phyloP scores from a whole-genome alignment of 2,888 invertebrate genomes.

The Parnassius apollo region DNA sequence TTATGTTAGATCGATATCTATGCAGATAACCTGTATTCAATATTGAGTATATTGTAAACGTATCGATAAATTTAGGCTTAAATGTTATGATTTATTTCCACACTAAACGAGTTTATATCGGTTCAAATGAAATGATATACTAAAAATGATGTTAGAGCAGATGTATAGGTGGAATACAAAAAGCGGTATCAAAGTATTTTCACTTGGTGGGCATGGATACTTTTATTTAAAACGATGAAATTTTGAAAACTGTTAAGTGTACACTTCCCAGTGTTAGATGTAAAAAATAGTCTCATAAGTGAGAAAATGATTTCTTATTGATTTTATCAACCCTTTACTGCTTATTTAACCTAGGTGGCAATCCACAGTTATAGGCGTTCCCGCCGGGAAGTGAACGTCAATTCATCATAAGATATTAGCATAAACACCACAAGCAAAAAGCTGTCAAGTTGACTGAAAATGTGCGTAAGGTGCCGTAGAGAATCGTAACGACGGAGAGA shows the following conservation, averaged over 20 bases:
- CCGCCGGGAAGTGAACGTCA: conserved; percentile 45
- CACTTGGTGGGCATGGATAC: not conserved
- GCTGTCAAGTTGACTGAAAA: conserved; percentile 59
- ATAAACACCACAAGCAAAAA: conserved; percentile 63
- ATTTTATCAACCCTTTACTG: conserved; percentile 3
- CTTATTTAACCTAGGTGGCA: conserved; percentile 2
- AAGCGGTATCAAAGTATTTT: too few species aligned
- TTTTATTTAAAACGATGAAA: not conserved
- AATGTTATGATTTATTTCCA: conserved; percentile 3
- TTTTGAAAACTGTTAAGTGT: not conserved
- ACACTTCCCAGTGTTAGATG: not conserved
- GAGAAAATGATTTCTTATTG: not conserved
- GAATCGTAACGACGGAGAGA: conserved; percentile 71
- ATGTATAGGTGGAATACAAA: too few species aligned
- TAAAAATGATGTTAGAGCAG: too few species aligned
- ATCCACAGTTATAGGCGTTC: conserved; percentile 28
- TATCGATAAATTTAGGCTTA: conserved; percentile 18
- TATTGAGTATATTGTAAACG: conserved; percentile 17
- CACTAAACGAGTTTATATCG: too few species aligned
- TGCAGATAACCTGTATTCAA: conserved; percentile 19
- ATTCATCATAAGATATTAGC: conserved; percentile 60
- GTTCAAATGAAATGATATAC: too few species aligned
- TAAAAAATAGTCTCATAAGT: not conserved
- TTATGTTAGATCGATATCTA: conserved; percentile 26
- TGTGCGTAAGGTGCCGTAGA: conserved; percentile 55